Evolutionary conservation across 2,888 invertebrate species (phyloP).

Genomic region (Ennomos fuscantarius): DNA sequence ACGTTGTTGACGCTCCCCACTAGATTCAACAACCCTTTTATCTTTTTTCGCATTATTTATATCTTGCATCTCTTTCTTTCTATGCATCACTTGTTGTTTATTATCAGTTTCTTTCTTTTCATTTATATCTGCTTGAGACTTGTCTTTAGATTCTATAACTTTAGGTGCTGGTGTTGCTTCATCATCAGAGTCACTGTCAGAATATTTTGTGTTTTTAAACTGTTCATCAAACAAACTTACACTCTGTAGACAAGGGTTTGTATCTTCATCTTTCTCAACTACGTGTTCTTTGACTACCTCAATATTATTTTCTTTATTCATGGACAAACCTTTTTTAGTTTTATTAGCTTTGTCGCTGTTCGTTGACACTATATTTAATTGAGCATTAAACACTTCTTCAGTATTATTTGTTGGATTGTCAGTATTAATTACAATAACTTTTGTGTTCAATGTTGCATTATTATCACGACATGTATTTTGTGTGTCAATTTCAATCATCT

Average conservation of each 20-base stretch:
- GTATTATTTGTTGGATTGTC: conserved; percentile 25
- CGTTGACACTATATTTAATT: conserved; percentile 11
- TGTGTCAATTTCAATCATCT: conserved; percentile 35
- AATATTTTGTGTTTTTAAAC: conserved; percentile 53
- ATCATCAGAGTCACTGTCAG: conserved; percentile 55
- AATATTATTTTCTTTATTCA: not conserved
- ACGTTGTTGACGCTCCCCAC: not conserved
- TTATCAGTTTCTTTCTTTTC: conserved; percentile 25
- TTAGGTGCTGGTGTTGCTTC: conserved; percentile 34
- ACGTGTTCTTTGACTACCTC: conserved; percentile 1
- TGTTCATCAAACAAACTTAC: conserved; percentile 68
- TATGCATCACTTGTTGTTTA: conserved; percentile 6
- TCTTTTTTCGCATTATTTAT: not conserved
- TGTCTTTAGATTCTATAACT: conserved; percentile 29
- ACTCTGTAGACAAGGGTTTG: conserved; percentile 68
- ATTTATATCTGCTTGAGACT: conserved; percentile 1
- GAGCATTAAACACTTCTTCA: conserved; percentile 24
- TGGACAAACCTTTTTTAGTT: not conserved
- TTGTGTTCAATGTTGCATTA: conserved; percentile 11
- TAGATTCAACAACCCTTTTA: conserved; percentile 6
- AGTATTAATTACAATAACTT: conserved; percentile 31
- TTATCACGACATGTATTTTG: conserved; percentile 21
- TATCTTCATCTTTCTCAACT: conserved; percentile 2
- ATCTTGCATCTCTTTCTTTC: conserved; percentile 4
- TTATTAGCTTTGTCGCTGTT: conserved; percentile 8